Conservation (phyloP, 1,140 invertebrate species). For the Zaprionus kolodkinae region DNA sequence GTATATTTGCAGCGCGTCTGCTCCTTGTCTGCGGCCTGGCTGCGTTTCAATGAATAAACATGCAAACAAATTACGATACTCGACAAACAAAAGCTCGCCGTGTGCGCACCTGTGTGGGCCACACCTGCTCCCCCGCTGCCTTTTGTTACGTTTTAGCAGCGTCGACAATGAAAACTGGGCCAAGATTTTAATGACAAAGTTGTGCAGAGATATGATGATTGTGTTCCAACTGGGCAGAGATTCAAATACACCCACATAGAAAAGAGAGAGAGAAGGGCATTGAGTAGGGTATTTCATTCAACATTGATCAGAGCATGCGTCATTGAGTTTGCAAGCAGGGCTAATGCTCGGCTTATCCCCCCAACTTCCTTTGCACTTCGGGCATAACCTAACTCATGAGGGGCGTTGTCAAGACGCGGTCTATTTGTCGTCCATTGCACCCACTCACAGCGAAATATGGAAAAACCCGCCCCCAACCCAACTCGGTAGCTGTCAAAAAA, state of each 20-base stretch:
- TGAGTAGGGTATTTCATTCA: slow-evolving; percentile 17
- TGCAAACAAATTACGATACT: slow-evolving; percentile 70
- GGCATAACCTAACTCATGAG: too few species aligned
- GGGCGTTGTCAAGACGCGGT: slow-evolving; percentile 26
- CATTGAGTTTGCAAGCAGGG: slow-evolving; percentile 62
- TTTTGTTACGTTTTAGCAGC: slow-evolving; percentile 13
- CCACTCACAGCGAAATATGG: slow-evolving; percentile 32
- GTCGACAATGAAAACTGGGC: slow-evolving; percentile 64
- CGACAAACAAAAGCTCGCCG: slow-evolving; percentile 39
- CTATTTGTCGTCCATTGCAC: slow-evolving; percentile 45
- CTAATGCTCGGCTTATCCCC: slow-evolving; percentile 56
- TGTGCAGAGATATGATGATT: slow-evolving; percentile 18
- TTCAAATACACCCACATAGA: neutral
- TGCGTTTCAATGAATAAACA: slow-evolving; percentile 65
- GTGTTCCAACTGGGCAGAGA: neutral
- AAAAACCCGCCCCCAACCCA: neutral
- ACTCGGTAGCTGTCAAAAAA: slow-evolving; percentile 43
- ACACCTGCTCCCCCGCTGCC: slow-evolving; percentile 30
- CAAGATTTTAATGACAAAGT: slow-evolving; percentile 67
- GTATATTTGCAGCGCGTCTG: slow-evolving; percentile 66
- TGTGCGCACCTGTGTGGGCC: slow-evolving; percentile 39
- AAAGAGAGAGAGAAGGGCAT: too few species aligned
- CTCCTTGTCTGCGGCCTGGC: slow-evolving; percentile 61
- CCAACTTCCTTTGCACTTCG: too few species aligned
- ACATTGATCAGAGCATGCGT: slow-evolving; percentile 47